Percentiles rank a stretch among this genome's conserved stretches.
phyloP scores from a whole-genome alignment of 1,140 invertebrate species.

The Tribolium castaneum region DNA sequence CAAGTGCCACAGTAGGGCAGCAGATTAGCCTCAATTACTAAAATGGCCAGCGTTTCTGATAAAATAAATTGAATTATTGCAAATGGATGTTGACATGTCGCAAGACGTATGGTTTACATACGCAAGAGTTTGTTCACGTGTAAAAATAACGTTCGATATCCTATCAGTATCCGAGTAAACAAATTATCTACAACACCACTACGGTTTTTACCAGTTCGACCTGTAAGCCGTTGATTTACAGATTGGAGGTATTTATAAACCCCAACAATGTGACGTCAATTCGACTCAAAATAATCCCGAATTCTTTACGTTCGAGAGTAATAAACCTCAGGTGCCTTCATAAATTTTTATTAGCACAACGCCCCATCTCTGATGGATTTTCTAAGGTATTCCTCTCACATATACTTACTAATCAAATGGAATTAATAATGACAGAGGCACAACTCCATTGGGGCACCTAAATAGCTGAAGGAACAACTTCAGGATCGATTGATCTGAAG shows the following conservation, averaged over 20 bases:
- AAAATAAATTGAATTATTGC: neutral
- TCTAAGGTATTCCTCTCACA: neutral
- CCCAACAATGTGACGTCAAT: neutral
- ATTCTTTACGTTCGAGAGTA: neutral
- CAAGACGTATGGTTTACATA: neutral
- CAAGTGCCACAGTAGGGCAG: neutral
- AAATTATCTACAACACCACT: neutral
- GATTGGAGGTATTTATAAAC: neutral
- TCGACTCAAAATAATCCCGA: neutral
- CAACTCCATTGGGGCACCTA: neutral
- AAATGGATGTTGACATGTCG: neutral
- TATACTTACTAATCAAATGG: neutral
- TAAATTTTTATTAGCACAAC: neutral
- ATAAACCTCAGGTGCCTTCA: neutral
- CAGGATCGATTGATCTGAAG: neutral
- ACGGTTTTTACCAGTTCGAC: neutral
- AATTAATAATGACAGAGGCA: neutral
- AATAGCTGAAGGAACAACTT: neutral
- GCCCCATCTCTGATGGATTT: neutral
- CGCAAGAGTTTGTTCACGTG: neutral
- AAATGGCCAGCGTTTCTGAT: neutral
- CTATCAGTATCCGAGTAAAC: neutral
- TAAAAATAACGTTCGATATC: neutral
- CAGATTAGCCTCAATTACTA: neutral
- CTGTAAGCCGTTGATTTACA: neutral